Base-by-base conservation (phyloP, 1,140 invertebrate genomes). In the Leptestheria dahalacensis region DNA sequence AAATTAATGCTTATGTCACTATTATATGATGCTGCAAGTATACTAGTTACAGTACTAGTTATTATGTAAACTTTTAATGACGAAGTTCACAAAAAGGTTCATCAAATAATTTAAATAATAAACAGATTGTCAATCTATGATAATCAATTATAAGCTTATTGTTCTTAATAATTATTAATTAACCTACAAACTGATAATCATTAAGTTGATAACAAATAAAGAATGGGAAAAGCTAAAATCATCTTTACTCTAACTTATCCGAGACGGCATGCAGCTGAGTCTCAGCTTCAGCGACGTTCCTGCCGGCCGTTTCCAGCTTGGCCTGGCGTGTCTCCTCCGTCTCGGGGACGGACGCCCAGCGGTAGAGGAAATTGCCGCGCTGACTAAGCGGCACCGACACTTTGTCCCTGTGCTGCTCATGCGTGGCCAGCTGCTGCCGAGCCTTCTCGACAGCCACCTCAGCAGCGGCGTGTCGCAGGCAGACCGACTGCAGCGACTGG, bases 371-470 rank as follows among this genome's bases (percentile, higher is more conserved):
- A 6, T 25, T 57, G 26, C 29, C 48, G 11, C 20, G 29, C 21
- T 48, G 29, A 24, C 28, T 57, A 28, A 61, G 15, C 11, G 29
- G 52, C 41, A 29, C 50, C 50, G 51, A 2, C 25, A 55, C 73
- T 72, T 51, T 66, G 69, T 24, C 75, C 68, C 62, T 80, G 77
- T 82, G 73, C 64, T 76, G 69, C 60, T 75, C 62, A 72, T 78
- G 68, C 65, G 75, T 62, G 12, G 74, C 66, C 2, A 85, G 68
- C 63, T 71, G 75, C 46, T 85, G 83, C 63, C 82, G 79, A 20
- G 82, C 78, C 66, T 79, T 78, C 66, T 89, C 85, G 54, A 86
- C 71, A 49, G 82, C 74, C 12, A 85, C 73, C 67, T 88, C 85
- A 60, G 87, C 66, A 18, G 82, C 77, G 69, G 88, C 84, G 60